Evolutionary conservation across 1,140 invertebrate genomes (phyloP), one percentile per base, ranked within the genome.

Genomic region (Drosophila repletoides): DNA sequence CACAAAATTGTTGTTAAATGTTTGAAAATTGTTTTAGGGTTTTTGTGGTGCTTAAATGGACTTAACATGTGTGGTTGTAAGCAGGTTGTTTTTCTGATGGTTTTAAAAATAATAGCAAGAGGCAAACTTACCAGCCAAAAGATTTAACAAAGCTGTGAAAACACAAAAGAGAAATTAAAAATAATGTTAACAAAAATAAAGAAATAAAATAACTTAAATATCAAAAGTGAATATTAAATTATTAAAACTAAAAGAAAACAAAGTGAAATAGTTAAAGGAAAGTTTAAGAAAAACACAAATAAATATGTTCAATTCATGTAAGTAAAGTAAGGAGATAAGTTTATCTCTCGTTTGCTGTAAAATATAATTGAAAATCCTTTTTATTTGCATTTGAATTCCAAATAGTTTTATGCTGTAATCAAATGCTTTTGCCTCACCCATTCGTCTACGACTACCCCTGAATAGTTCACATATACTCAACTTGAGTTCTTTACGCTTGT

Each of bases 101-200:
- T 12, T 51, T 15, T 15, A 43, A 58, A 52, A 65, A 28, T 46
- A 71, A 72, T 49, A 22, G 53, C 14, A 33, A 1, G n/a, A n/a
- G n/a, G n/a, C n/a, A n/a, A 55, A 84, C 79, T 84, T 64, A 84
- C 79, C 79, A 34, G 79, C 80, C 40, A 84, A 59, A 1, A 84
- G 75, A 43, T 63, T 74, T 21, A 84, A 58, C 33, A 84, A 53
- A 19, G 79, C 79, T 84, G 66, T 2, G 64, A 71, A 49, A 41
- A 45, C 2, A 45, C 17, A 29, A 43, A 22, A 33, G 10, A 51
- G 24, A 31, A n/a, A 52, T 40, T 19, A 70, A 55, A 45, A 2
- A 38, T 36, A 22, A 28, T 6, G 36, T 7, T 22, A 36, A 59
- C 22, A 9, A 6, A 6, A 33, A 14, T 40, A 29, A 41, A 40